Evolutionary conservation across 2,113 vertebrate genomes (phyloP), one percentile per base, ranked within the genome.

Genomic region (Cyrtonyx montezumae): DNA sequence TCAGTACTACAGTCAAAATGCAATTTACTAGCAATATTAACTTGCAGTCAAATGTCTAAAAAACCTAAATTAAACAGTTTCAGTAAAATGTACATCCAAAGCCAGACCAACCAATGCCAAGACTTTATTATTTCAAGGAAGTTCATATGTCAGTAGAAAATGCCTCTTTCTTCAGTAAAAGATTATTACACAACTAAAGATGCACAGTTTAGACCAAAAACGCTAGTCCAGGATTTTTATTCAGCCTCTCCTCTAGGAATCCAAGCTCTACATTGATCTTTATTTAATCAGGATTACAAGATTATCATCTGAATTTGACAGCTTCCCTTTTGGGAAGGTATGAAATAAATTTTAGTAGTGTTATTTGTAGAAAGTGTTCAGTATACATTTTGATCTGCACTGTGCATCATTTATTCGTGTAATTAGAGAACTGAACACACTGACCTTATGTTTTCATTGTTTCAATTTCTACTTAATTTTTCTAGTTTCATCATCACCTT

Each of bases 1-100:
- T 48, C 40, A 79, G 76, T 91, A 95, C 94, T 97, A 97, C 94
- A 97, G 87, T 95, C 84, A 95, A 88, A 94, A 95, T 85, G 90
- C 71, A 88, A 45, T 85, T 78, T 46, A 90, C 82, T 93, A 97
- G 91, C 21, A 5, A 40, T 67, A 93, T 94, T 80, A 83, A 78
- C 79, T 91, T 69, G 94, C 89, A 84, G 61, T 81, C 92, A 91
- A 70, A 26, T 65, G 48, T 77, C 80, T 69, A 75, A 79, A 79
- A 84, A 79, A 81, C 40, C 45, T 80, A 63, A 88, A 51, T 81
- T 68, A 65, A 59, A 76, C 73, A 12, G 63, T 77, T 94, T 93
- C 65, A 81, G 40, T 95, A 94, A 91, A 86, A 40, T 15, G 79
- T 93, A 96, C 90, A 94, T 68, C 79, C 95, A 95, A 90, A 93